A percentile compares a stretch with the other conserved stretches of the same genome.
phyloP scores from a whole-genome alignment of 2,797 vertebrate species.

The Spinibarbus caldwelli region DNA sequence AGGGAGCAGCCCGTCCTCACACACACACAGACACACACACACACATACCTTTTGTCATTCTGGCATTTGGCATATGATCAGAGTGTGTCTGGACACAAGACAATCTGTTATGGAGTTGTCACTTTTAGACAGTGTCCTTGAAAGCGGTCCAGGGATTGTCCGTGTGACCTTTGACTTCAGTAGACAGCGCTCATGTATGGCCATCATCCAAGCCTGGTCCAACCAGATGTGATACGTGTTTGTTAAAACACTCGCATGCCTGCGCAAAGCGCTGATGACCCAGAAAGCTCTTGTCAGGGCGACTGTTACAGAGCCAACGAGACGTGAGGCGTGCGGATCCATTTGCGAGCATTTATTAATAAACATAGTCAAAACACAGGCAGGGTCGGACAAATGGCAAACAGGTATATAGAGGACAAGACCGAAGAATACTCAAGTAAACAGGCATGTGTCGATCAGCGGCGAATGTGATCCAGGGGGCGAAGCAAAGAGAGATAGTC shows the following conservation, averaged over 20 bases:
- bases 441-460: no score
- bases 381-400: no score
- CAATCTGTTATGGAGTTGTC: constrained; percentile 64
- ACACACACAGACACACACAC: constrained; percentile 24
- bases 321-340: no score
- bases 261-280: constrained; percentile 34
- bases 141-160: constrained; percentile 69
- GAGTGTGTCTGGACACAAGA: constrained; percentile 64
- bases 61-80: constrained; percentile 72
- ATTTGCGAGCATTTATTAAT: no score
- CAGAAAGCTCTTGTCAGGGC: constrained; percentile 27
- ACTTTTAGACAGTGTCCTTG: constrained; percentile 59
- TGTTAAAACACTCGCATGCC: constrained; percentile 22
- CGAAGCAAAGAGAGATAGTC: no score
- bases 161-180: constrained; percentile 55
- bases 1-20: not conserved
- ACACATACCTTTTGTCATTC: constrained; percentile 69
- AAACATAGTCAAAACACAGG: no score
- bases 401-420: no score
- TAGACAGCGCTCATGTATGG: constrained; percentile 17
- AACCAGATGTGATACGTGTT: constrained; percentile 9
- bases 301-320: no score
- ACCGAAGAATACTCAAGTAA: no score
- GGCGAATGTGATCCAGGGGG: no score
- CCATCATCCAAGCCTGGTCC: constrained; percentile 31